phyloP scores from a whole-genome alignment of 2,888 invertebrate genomes.

The Cactoblastis cactorum region DNA sequence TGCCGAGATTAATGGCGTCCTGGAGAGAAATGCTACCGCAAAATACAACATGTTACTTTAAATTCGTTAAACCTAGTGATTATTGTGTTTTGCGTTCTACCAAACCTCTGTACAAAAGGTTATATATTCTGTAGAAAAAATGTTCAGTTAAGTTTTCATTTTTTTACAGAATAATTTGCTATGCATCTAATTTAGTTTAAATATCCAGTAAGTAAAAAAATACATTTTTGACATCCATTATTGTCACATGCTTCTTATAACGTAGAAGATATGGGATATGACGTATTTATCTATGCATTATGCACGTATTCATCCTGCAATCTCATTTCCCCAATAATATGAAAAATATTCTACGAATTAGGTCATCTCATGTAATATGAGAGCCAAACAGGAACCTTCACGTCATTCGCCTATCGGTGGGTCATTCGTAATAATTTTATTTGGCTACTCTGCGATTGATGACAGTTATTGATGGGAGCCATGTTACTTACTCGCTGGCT shows the following conservation, averaged over 20 bases:
- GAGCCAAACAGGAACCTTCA: constrained; percentile 44
- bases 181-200: no score
- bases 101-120: neutral
- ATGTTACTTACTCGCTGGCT: constrained; percentile 44
- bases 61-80: constrained; percentile 15
- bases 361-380: constrained; percentile 61
- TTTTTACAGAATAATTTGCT: neutral
- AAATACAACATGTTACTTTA: constrained; percentile 13
- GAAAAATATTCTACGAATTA: constrained; percentile 46
- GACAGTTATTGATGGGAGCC: constrained; percentile 72
- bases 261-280: no score
- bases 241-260: neutral
- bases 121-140: neutral
- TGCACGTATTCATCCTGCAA: constrained; percentile 12
- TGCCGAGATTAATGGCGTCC: constrained; percentile 25
- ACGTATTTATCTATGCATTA: constrained; percentile 3
- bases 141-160: neutral
- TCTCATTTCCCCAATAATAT: constrained; percentile 30
- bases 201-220: no score
- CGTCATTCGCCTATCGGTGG: constrained; percentile 47
- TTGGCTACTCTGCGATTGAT: constrained; percentile 64
- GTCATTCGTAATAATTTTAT: constrained; percentile 66
- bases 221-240: no score
- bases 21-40: constrained; percentile 14
- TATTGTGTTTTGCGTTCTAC: constrained; percentile 1